These are phyloP conservation scores for Nylanderia fulva DNA, from an alignment of 1,140 invertebrate species.

Conservation along the genomic window DNA sequence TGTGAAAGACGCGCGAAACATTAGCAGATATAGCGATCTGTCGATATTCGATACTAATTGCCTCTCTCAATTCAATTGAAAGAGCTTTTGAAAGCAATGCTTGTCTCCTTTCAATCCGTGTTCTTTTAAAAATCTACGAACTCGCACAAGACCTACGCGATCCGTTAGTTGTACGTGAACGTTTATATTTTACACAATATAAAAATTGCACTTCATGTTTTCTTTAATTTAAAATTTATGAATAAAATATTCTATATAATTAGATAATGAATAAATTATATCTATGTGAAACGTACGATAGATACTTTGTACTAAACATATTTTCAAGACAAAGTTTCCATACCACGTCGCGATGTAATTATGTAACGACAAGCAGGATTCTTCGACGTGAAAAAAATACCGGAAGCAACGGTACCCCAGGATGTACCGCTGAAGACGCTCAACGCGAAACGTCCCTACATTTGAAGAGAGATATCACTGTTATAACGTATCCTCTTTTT, in stretches of 20 bases:
- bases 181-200: neutral
- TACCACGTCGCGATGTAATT: neutral
- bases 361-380: constrained; percentile 1
- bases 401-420: constrained; percentile 30
- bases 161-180: neutral
- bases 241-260: neutral
- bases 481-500: neutral
- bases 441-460: neutral
- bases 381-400: constrained; percentile 35
- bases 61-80: constrained; percentile 59
- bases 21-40: constrained; percentile 73
- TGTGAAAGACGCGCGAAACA: constrained; percentile 79
- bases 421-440: neutral
- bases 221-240: neutral
- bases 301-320: neutral
- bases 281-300: neutral
- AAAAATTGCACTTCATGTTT: neutral
- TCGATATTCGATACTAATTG: constrained; percentile 86
- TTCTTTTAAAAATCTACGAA: neutral
- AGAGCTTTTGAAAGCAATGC: constrained; percentile 22
- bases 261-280: neutral
- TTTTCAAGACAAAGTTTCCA: neutral
- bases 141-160: neutral
- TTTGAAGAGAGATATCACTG: constrained; percentile 17
- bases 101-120: neutral